phyloP scores from a whole-genome alignment of 2,888 invertebrate species.

The Leptopilina syphax region DNA sequence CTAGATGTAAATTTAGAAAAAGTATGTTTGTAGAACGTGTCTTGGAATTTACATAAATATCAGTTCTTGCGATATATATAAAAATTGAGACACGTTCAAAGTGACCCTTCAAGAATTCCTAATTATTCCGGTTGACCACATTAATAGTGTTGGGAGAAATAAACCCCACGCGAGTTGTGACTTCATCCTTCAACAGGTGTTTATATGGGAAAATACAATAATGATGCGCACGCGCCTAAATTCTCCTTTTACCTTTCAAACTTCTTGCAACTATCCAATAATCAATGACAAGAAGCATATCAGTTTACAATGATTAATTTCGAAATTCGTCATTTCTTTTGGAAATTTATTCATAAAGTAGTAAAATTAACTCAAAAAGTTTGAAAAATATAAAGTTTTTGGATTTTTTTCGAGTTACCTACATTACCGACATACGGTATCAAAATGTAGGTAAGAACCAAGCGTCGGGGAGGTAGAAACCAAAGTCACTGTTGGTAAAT shows the following conservation, averaged over 20 bases:
- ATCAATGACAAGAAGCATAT: too few relatives aligned
- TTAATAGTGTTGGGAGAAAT: conserved; percentile 71
- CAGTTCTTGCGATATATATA: neutral
- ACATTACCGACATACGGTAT: conserved; percentile 45
- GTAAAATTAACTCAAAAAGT: too few relatives aligned
- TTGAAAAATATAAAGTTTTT: neutral
- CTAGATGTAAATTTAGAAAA: too few relatives aligned
- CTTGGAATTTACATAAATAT: too few relatives aligned
- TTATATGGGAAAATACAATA: conserved; percentile 76
- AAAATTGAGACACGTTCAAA: neutral
- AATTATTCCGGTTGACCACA: conserved; percentile 72
- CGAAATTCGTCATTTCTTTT: too few relatives aligned
- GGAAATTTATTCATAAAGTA: too few relatives aligned
- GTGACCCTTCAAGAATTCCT: conserved; percentile 7
- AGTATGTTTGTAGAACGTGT: too few relatives aligned
- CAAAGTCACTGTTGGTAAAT: conserved; percentile 46
- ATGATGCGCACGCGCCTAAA: conserved; percentile 74
- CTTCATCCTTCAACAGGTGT: conserved; percentile 77
- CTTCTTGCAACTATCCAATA: conserved; percentile 51
- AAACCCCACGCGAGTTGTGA: conserved; percentile 71
- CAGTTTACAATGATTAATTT: too few relatives aligned
- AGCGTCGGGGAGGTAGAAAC: conserved; percentile 51
- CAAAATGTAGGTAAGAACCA: conserved; percentile 22
- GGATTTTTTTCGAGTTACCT: conserved; percentile 29
- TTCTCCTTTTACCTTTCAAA: conserved; percentile 61